Conservation (phyloP, 2,888 invertebrate genomes). For the Imbricaverruca yamaguchii region DNA sequence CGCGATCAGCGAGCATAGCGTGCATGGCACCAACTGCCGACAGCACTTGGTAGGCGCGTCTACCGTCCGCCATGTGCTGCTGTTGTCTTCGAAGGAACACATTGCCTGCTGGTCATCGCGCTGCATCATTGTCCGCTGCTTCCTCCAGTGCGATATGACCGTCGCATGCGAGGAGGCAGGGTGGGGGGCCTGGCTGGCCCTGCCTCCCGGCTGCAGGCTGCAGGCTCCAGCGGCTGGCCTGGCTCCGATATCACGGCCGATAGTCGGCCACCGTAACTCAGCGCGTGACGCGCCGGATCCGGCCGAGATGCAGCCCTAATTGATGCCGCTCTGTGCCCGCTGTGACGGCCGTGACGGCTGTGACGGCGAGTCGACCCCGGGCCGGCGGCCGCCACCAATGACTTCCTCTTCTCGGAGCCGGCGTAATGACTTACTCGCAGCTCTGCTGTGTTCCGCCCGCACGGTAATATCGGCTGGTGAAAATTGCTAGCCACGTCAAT, state of each 20-base stretch:
- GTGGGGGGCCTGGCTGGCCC: too few species aligned
- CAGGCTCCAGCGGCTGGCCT: not conserved
- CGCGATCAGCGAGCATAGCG: too few species aligned
- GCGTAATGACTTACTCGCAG: conserved; percentile 10
- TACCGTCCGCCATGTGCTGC: too few species aligned
- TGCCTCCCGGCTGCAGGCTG: not conserved
- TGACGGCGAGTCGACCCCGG: not conserved
- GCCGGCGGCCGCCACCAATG: not conserved
- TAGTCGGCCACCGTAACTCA: not conserved
- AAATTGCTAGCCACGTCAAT: not conserved
- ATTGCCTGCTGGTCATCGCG: too few species aligned
- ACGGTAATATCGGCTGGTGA: not conserved
- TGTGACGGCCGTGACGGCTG: not conserved
- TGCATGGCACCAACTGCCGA: too few species aligned
- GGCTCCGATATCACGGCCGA: conserved; percentile 14
- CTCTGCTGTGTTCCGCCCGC: not conserved
- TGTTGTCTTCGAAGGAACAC: too few species aligned
- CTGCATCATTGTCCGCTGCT: too few species aligned
- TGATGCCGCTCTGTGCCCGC: not conserved
- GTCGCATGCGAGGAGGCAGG: too few species aligned
- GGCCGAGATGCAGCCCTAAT: conserved; percentile 2
- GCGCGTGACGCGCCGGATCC: not conserved
- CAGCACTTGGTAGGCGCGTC: too few species aligned
- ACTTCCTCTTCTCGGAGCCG: not conserved
- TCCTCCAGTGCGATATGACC: too few species aligned